Percentiles rank a stretch among this genome's conserved stretches.
Evolutionary conservation across 2,797 vertebrate species (phyloP).

Genomic region (Alosa sapidissima): DNA sequence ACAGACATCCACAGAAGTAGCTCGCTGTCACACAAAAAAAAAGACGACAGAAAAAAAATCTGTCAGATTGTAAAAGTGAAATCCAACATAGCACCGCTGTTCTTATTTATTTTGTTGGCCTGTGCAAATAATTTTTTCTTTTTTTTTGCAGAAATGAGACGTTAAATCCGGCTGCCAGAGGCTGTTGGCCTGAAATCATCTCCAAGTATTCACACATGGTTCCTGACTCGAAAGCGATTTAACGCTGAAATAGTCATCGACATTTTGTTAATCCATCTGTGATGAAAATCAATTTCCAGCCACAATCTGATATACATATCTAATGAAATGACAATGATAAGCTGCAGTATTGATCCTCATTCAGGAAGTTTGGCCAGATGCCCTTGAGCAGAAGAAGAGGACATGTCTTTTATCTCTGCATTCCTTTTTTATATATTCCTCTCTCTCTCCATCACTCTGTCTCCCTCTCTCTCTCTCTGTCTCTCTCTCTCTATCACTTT

Average conservation of each 20-base stretch:
- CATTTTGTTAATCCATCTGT: slow-evolving; percentile 43
- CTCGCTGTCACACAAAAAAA: background rate
- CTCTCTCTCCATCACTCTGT: slow-evolving; percentile 14
- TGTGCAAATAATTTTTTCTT: background rate
- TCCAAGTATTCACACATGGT: background rate
- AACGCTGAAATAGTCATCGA: slow-evolving; percentile 34
- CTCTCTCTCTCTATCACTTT: slow-evolving; percentile 32
- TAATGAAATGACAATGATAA: slow-evolving; percentile 42
- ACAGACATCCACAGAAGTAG: slow-evolving; percentile 14
- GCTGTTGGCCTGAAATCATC: background rate
- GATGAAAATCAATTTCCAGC: slow-evolving; percentile 37
- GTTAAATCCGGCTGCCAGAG: background rate
- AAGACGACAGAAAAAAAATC: background rate
- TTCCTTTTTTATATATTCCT: slow-evolving; percentile 22
- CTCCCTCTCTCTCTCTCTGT: slow-evolving; percentile 13
- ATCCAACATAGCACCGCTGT: background rate
- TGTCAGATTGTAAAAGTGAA: background rate
- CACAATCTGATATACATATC: slow-evolving; percentile 49
- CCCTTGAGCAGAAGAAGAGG: slow-evolving; percentile 45
- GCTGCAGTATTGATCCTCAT: slow-evolving; percentile 42
- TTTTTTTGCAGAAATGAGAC: background rate
- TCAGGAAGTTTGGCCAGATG: slow-evolving; percentile 36
- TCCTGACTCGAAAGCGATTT: background rate
- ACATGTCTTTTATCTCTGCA: slow-evolving; percentile 15
- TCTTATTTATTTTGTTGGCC: background rate